phyloP scores from a whole-genome alignment of 2,888 invertebrate species.

The Heliconius aoede region DNA sequence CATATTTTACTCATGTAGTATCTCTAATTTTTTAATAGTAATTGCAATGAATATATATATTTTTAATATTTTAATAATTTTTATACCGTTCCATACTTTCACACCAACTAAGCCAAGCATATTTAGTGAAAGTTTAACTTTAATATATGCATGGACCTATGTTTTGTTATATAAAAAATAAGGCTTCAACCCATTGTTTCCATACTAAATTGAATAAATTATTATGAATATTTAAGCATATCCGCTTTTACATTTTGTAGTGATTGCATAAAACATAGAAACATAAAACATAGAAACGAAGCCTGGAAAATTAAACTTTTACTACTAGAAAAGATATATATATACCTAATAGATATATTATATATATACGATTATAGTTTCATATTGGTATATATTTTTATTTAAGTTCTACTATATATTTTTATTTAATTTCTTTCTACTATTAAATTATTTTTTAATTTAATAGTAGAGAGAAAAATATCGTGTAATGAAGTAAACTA shows the following conservation, averaged over 20 bases:
- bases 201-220: neutral
- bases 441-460: too few relatives aligned
- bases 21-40: neutral
- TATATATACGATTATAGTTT: too few relatives aligned
- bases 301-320: too few relatives aligned
- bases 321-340: too few relatives aligned
- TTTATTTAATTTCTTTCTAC: too few relatives aligned
- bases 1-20: neutral
- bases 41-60: too few relatives aligned
- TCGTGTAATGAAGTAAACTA: too few relatives aligned
- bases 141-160: slow-evolving; percentile 61
- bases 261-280: too few relatives aligned
- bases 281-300: neutral
- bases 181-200: neutral
- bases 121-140: slow-evolving; percentile 73
- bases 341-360: too few relatives aligned
- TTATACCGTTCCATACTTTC: neutral
- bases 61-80: neutral
- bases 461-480: too few relatives aligned
- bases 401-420: too few relatives aligned
- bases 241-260: neutral
- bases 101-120: slow-evolving; percentile 60
- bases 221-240: neutral
- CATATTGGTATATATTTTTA: too few relatives aligned
- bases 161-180: slow-evolving; percentile 1